Evolutionary conservation across 2,888 invertebrate species (phyloP).

Genomic region (Ophion costatus): DNA sequence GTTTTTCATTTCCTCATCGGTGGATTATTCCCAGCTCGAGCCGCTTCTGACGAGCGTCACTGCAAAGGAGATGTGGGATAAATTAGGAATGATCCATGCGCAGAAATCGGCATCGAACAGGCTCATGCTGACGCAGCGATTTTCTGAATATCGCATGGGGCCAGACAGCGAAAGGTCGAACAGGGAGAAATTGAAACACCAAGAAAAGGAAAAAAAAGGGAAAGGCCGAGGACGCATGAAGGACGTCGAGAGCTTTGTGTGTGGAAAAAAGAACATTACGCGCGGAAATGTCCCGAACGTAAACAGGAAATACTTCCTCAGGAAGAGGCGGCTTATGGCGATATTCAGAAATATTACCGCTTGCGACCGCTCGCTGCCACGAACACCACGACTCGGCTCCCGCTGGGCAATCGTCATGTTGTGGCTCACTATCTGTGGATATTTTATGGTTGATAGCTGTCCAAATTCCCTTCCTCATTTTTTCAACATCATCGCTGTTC

Average conservation of each 20-base stretch:
- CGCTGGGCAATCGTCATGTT: too few relatives aligned
- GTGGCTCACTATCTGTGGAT: too few relatives aligned
- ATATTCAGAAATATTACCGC: too few relatives aligned
- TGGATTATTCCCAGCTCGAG: constrained; percentile 44
- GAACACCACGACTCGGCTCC: too few relatives aligned
- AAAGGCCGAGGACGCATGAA: neutral
- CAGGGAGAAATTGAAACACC: too few relatives aligned
- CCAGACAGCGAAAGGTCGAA: neutral
- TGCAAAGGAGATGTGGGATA: constrained; percentile 65
- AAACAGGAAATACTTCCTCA: too few relatives aligned
- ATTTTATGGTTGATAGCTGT: too few relatives aligned
- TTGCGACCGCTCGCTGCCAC: too few relatives aligned
- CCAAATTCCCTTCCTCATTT: too few relatives aligned
- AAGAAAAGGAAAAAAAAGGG: neutral
- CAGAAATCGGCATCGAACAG: constrained; percentile 61
- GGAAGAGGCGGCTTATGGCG: too few relatives aligned
- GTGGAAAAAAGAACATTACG: constrained; percentile 24
- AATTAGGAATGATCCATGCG: constrained; percentile 48
- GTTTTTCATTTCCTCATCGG: constrained; percentile 46
- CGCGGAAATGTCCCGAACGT: neutral
- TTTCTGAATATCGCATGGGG: constrained; percentile 56
- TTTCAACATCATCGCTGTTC: too few relatives aligned
- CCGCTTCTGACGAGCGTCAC: constrained; percentile 58
- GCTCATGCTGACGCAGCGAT: constrained; percentile 46
- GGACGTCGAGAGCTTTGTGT: constrained; percentile 5